These are phyloP conservation scores for Morone saxatilis DNA, from an alignment of 2,113 vertebrate genomes.

Conservation along the genomic window DNA sequence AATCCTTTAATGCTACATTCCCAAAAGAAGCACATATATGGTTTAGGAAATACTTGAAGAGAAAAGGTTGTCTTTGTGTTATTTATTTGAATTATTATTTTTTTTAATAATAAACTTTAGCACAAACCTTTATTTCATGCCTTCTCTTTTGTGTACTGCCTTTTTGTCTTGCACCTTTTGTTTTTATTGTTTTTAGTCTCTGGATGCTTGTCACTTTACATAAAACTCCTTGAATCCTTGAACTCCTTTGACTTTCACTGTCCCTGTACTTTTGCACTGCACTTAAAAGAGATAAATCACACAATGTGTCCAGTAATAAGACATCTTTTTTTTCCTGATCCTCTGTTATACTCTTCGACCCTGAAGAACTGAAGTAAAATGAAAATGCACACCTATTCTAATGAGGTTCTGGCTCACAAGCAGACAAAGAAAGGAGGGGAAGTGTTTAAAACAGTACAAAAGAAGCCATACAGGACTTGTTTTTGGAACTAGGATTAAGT, in stretches of 20 bases:
- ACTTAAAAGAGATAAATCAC: neutral
- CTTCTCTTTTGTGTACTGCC: no score
- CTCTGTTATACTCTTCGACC: neutral
- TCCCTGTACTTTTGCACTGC: neutral
- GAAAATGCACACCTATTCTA: neutral
- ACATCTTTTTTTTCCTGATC: neutral
- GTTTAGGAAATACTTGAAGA: neutral
- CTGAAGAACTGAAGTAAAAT: neutral
- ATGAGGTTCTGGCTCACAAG: neutral
- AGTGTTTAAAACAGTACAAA: neutral
- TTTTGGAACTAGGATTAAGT: neutral
- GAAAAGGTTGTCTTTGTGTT: neutral
- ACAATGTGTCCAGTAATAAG: neutral
- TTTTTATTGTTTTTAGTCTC: no score
- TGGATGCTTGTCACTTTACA: neutral
- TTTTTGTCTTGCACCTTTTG: no score
- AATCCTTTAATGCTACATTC: neutral
- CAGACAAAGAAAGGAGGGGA: neutral
- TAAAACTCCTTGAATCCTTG: neutral
- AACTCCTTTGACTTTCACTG: neutral
- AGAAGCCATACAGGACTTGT: neutral
- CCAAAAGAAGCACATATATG: neutral
- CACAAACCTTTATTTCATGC: no score
- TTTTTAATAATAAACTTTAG: no score
- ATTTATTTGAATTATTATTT: no score